Base-by-base conservation (phyloP, 2,888 invertebrate species). In the Leucophenga maculata region DNA sequence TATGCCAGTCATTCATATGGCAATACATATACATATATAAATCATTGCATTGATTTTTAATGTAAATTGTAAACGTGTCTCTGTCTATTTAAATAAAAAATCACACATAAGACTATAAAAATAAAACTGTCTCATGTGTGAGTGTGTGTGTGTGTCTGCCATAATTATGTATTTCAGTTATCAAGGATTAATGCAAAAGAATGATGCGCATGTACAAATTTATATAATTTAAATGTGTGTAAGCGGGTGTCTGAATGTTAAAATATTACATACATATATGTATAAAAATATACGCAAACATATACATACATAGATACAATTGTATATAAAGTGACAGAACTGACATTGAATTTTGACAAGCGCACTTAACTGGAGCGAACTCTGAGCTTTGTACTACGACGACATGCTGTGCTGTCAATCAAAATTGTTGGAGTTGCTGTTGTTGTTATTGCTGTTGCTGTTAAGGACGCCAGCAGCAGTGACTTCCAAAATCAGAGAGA, bases 311-410 rank as follows among this genome's bases (percentile, higher is more conserved):
- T 68, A 67, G 50, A 46, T 39, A 59, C 65, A 69, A 59, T 46
- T 72, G 69, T 60, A 72, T 64, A 70, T 72, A 73, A 72, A 68
- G 60, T 72, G 75, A 69, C 72, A 69, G 55, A 77, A 75, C 77
- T 84, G 84, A 85, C 84, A 84, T 84, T 84, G 84, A 84, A 84
- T 84, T 85, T 78, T 78, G 80, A 77, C 72, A 73, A 80, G 69
- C 76, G 74, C 70, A 77, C 72, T 75, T 74, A 71, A 72, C 72
- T 77, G 79, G 77, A 78, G 48, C 48, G 48, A 64, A 65, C 52
- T 16, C 9, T 65, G 50, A 26, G 31, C 16, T 18, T 11, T 39
- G 11, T 39, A 9, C 39, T 39, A 11, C 11, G n/a, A n/a, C n/a
- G n/a, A n/a, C n/a, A n/a, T n/a, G n/a, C n/a, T n/a, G 11, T 39